A percentile compares a stretch with the other conserved stretches of the same genome.
phyloP scores from a whole-genome alignment of 2,113 vertebrate genomes.

The Psephotus haematonotus region DNA sequence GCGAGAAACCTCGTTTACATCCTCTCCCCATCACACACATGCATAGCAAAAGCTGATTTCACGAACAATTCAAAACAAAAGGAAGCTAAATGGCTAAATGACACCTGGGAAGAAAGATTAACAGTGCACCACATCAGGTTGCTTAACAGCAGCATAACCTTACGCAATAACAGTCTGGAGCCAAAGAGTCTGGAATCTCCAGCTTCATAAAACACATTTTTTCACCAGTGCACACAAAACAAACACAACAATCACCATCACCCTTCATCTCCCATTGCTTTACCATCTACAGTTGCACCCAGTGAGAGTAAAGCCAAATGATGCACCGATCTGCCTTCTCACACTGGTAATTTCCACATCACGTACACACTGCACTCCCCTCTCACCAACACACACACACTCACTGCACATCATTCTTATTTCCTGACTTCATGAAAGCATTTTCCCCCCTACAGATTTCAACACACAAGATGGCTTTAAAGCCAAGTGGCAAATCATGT shows the following conservation, averaged over 20 bases:
- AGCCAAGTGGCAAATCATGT: background rate
- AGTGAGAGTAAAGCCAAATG: background rate
- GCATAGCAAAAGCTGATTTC: background rate
- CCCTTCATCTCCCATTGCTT: background rate
- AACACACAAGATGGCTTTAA: background rate
- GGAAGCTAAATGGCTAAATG: background rate
- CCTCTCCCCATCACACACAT: background rate
- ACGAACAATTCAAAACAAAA: background rate
- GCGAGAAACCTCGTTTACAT: background rate
- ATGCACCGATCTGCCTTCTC: background rate
- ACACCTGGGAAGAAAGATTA: background rate
- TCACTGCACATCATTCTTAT: background rate
- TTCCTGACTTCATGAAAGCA: background rate
- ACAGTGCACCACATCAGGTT: background rate
- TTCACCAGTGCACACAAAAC: background rate
- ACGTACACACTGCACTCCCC: background rate
- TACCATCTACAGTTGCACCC: background rate
- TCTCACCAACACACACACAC: background rate
- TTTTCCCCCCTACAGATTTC: background rate
- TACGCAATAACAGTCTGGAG: background rate
- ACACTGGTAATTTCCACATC: background rate
- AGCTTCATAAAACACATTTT: background rate
- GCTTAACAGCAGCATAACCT: background rate
- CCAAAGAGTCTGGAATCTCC: slow-evolving; percentile 14
- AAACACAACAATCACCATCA: background rate